Evolutionary conservation across 2,113 vertebrate genomes (phyloP).

Genomic region (Xiphophorus couchianus): DNA sequence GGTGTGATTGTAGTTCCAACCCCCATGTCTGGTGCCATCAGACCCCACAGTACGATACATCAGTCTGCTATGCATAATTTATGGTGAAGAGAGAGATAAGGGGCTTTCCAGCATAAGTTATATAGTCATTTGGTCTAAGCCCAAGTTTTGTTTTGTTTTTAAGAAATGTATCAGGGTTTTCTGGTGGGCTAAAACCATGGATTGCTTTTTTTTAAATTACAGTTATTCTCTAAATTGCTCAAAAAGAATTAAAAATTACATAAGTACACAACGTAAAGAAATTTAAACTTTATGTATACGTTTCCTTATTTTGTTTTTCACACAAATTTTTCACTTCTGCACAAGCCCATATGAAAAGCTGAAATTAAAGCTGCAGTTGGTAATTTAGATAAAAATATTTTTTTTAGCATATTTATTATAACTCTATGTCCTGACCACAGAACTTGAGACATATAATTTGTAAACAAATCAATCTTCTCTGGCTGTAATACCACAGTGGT

Average conservation of each 20-base stretch:
- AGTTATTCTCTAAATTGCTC: not conserved
- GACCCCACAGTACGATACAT: slow-evolving; percentile 10
- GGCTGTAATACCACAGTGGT: no score
- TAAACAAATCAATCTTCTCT: no score
- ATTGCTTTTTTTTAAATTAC: not conserved
- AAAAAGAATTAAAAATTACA: not conserved
- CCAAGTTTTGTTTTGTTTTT: not conserved
- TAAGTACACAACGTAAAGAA: not conserved
- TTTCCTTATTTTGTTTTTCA: not conserved
- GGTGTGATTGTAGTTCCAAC: slow-evolving; percentile 45
- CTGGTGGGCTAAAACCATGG: not conserved
- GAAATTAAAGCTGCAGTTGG: no score
- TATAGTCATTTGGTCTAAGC: slow-evolving; percentile 12
- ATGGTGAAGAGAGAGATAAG: slow-evolving; percentile 41
- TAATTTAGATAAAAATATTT: no score
- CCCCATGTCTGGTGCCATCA: slow-evolving; percentile 49
- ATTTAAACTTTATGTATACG: not conserved
- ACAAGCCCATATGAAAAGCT: no score
- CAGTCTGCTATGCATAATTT: slow-evolving; percentile 58
- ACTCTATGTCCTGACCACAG: no score
- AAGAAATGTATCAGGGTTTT: not conserved
- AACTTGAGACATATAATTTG: no score
- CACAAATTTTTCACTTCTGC: no score
- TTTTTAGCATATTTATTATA: no score
- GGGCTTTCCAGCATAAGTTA: slow-evolving; percentile 20